phyloP scores from a whole-genome alignment of 2,113 vertebrate genomes.

The Poecilia latipinna region DNA sequence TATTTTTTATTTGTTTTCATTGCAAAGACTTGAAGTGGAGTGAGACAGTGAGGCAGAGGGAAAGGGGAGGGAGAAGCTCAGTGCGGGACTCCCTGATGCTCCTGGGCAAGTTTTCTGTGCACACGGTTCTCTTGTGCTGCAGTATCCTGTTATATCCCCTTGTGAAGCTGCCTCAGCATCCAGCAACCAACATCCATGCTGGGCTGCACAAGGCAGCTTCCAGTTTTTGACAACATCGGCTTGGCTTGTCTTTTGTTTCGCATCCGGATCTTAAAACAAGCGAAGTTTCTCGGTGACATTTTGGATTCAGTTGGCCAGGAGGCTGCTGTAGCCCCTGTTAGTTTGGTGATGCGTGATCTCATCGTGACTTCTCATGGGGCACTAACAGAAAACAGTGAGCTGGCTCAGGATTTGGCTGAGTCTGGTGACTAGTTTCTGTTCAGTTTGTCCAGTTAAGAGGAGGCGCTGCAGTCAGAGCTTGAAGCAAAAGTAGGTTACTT shows the following conservation, averaged over 20 bases:
- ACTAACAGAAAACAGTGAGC: slow-evolving; percentile 41
- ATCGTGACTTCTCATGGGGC: slow-evolving; percentile 19
- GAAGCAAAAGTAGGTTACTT: slow-evolving; percentile 38
- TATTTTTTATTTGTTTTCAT: slow-evolving; percentile 11
- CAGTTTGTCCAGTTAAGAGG: slow-evolving; percentile 41
- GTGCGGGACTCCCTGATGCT: slow-evolving; percentile 79
- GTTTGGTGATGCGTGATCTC: slow-evolving; percentile 23
- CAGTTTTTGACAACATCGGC: slow-evolving; percentile 2
- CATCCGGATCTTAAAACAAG: slow-evolving; percentile 1
- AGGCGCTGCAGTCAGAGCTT: slow-evolving; percentile 37
- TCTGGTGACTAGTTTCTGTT: slow-evolving; percentile 44
- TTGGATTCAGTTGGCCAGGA: slow-evolving; percentile 9
- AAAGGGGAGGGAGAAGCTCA: slow-evolving; percentile 54
- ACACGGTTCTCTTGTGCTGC: slow-evolving; percentile 80
- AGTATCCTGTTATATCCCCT: slow-evolving; percentile 77
- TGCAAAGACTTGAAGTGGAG: slow-evolving; percentile 34
- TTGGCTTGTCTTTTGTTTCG: neutral
- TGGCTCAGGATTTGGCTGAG: slow-evolving; percentile 21
- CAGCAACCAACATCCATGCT: slow-evolving; percentile 16
- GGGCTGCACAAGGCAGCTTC: slow-evolving; percentile 23
- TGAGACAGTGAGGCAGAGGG: slow-evolving; percentile 23
- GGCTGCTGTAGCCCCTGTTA: slow-evolving; percentile 18
- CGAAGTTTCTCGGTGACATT: slow-evolving; percentile 27
- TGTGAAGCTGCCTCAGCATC: slow-evolving; percentile 69
- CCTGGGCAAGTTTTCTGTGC: slow-evolving; percentile 77